phyloP scores from a whole-genome alignment of 2,113 vertebrate genomes.

The Columba janthina region DNA sequence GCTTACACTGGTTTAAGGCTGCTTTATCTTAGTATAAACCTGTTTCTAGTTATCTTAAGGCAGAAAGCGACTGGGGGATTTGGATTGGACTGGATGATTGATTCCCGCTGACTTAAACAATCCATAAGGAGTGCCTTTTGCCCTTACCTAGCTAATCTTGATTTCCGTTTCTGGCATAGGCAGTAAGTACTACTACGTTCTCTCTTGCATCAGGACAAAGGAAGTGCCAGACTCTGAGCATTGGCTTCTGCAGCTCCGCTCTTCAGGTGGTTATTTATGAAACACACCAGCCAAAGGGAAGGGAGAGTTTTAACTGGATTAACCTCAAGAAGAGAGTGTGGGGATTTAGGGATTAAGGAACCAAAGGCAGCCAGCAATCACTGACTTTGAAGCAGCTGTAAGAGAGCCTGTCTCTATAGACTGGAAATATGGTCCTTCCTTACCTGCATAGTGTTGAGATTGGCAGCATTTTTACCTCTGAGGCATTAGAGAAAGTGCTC shows the following conservation, averaged over 20 bases:
- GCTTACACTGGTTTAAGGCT: constrained; percentile 40
- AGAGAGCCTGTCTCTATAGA: background rate
- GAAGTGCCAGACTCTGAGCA: background rate
- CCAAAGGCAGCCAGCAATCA: constrained; percentile 43
- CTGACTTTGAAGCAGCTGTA: constrained; percentile 5
- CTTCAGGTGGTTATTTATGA: constrained; percentile 38
- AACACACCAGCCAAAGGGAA: background rate
- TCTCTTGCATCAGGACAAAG: background rate
- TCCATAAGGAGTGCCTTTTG: constrained; percentile 7
- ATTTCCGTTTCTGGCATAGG: constrained; percentile 15
- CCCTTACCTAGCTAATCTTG: constrained; percentile 5
- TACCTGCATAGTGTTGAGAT: background rate
- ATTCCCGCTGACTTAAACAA: constrained; percentile 30
- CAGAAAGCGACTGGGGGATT: constrained; percentile 41
- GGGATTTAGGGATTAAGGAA: constrained; percentile 67
- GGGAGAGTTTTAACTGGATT: constrained; percentile 70
- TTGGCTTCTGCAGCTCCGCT: background rate
- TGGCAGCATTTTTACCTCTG: background rate
- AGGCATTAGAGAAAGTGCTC: background rate
- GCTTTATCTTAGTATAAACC: constrained; percentile 56
- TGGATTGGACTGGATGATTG: constrained; percentile 40
- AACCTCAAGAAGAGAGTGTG: constrained; percentile 53
- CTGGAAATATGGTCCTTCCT: background rate
- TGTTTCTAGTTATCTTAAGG: constrained; percentile 55
- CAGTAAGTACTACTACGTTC: background rate